Conservation (phyloP, 2,888 invertebrate species). For the Hipparchia semele region DNA sequence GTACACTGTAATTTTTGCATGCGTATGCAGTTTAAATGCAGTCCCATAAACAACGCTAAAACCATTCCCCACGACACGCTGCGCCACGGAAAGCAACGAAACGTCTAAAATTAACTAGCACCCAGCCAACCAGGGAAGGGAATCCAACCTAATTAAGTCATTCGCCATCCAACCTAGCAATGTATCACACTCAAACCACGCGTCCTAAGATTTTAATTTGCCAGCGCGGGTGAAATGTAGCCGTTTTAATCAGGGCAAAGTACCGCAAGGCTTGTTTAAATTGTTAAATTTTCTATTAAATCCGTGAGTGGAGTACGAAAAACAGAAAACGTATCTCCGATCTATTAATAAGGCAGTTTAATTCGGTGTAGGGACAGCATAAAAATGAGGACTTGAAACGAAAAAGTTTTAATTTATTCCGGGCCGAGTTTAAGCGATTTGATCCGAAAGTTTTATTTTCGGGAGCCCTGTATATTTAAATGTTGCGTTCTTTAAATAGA, state of each 20-base stretch:
- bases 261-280: constrained; percentile 69
- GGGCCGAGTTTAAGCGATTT: constrained; percentile 34
- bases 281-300: constrained; percentile 81
- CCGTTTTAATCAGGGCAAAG: constrained; percentile 73
- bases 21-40: constrained; percentile 21
- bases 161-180: constrained; percentile 39
- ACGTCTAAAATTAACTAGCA: constrained; percentile 33
- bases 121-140: constrained; percentile 23
- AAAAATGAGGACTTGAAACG: constrained; percentile 37
- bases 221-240: constrained; percentile 56
- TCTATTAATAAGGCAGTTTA: constrained; percentile 80
- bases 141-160: constrained; percentile 45
- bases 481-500: constrained; percentile 15
- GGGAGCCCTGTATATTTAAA: constrained; percentile 1
- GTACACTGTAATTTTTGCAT: not conserved
- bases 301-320: constrained; percentile 62
- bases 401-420: constrained; percentile 43
- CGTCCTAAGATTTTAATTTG: constrained; percentile 74
- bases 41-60: constrained; percentile 25
- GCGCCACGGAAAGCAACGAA: constrained; percentile 18
- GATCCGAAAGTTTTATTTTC: constrained; percentile 22
- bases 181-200: constrained; percentile 54
- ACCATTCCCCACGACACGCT: constrained; percentile 24
- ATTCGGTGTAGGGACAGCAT: constrained; percentile 60
- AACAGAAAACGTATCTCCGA: constrained; percentile 77